Evolutionary conservation across 2,888 invertebrate species (phyloP), one percentile per base, ranked within the genome.

Genomic region (Elegia similella): DNA sequence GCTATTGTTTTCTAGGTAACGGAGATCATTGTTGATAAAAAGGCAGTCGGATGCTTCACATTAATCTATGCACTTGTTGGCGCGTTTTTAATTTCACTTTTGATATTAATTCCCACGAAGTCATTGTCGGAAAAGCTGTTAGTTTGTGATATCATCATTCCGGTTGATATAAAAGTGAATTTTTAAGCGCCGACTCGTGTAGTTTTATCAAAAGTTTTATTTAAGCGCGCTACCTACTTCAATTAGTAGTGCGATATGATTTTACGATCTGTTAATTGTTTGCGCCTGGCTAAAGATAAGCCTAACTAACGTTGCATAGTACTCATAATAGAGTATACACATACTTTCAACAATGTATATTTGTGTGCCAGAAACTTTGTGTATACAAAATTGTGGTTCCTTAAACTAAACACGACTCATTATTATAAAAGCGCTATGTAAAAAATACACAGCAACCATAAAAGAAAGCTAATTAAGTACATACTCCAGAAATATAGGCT

Each of bases 1-100:
- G 90, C 88, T 86, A 87, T 91, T 90, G 88, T 91, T 91, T 88
- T 86, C 86, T 91, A 91, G 91, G 91, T 91, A 89, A 90, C 66
- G 76, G 79, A 70, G 71, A 79, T 75, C 76, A 77, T 79, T 84
- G 75, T 83, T 83, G 69, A 71, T 65, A 76, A 82, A 83, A 81
- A 84, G 82, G 83, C 86, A 80, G 80, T 80, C 79, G 82, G 81
- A 84, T 82, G 74, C 77, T 73, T 76, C 68, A 68, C 78, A 78
- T 77, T 79, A 75, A 73, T 73, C 68, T 68, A 77, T 82, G 74
- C 77, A 79, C 75, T 80, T 79, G 76, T 80, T 80, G 74, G 75
- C 77, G 75, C 69, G 71, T 72, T 70, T 76, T 81, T 78, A 78
- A 77, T 84, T 83, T 82, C 72, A 77, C 78, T 84, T 80, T 80